Conservation (phyloP, 2,113 vertebrate genomes). For the Suncus etruscus region DNA sequence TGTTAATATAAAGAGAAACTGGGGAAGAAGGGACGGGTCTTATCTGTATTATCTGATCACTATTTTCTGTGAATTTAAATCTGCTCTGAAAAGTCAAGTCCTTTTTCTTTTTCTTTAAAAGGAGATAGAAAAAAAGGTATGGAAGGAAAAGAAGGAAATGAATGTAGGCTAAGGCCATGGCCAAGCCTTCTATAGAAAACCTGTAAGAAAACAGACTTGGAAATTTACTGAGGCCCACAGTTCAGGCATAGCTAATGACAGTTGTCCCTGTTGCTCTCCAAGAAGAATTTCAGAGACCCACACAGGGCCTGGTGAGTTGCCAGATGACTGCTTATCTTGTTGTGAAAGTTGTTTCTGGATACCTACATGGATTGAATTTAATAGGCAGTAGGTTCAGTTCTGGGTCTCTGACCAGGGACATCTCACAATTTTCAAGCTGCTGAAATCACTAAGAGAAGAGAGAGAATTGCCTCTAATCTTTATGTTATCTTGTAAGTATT, state of each 20-base stretch:
- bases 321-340: neutral
- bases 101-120: neutral
- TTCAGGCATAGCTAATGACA: neutral
- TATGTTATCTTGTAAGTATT: neutral
- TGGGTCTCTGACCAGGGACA: neutral
- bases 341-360: conserved; percentile 42
- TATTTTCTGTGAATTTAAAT: conserved; percentile 47
- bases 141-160: neutral
- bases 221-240: neutral
- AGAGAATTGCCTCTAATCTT: neutral
- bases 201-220: neutral
- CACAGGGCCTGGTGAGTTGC: neutral
- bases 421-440: conserved; percentile 38
- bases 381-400: conserved; percentile 2
- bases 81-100: conserved; percentile 13
- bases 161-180: neutral
- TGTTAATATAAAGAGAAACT: conserved; percentile 16
- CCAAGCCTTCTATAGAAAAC: conserved; percentile 30
- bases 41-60: conserved; percentile 16
- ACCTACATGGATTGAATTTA: neutral
- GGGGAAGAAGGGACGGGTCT: neutral
- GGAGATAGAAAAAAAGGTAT: neutral
- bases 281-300: conserved; percentile 37
- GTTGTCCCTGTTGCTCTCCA: neutral
- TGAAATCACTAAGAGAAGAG: conserved; percentile 43